Base-by-base conservation (phyloP, 2,113 vertebrate genomes). In the Vulpes ferrilata region DNA sequence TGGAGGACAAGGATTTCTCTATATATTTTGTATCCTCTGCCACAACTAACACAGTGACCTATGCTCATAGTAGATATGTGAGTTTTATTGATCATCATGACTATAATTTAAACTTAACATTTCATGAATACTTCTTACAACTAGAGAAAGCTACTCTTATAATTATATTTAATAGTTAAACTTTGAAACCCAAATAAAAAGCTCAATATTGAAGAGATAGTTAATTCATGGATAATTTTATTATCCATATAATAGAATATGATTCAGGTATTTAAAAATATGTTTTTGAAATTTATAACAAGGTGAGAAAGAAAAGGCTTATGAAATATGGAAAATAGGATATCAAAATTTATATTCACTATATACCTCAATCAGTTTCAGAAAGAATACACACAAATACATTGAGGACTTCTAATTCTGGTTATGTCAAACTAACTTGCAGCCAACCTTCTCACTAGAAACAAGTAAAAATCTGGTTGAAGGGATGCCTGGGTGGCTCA, bases 131-230 rank as follows among this genome's bases (percentile, higher is more conserved):
- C 60, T 79, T 87, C 15, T 71, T 35, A 38, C 5, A 83, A 17
- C 20, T 78, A 4, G 3, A 59, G 43, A 88, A 76, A 71, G 27
- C 1, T 35, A 69, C 67, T 85, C 13, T 10, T 73, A n/a, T 79
- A 65, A 65, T 82, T 83, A 80, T 82, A 79, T 91, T 73, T 89
- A 60, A 88, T 55, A 87, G 59, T 51, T 51, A 67, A 90, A 91
- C 30, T 90, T n/a, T 64, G 32, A 10, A 64, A 43, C 51, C 35
- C 19, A 90, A 94, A 35, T 15, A 67, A 80, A 96, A 85, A 81
- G 0, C 27, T 38, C 35, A 90, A 27, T 84, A 88, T 76, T 65
- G 27, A 95, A 84, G 9, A 78, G 73, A 43, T 13, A 85, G 11
- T 51, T 74, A 30, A 55, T 38, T 25, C 19, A 64, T 27, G 25